phyloP scores from a whole-genome alignment of 2,888 invertebrate species.

The Belgica antarctica region DNA sequence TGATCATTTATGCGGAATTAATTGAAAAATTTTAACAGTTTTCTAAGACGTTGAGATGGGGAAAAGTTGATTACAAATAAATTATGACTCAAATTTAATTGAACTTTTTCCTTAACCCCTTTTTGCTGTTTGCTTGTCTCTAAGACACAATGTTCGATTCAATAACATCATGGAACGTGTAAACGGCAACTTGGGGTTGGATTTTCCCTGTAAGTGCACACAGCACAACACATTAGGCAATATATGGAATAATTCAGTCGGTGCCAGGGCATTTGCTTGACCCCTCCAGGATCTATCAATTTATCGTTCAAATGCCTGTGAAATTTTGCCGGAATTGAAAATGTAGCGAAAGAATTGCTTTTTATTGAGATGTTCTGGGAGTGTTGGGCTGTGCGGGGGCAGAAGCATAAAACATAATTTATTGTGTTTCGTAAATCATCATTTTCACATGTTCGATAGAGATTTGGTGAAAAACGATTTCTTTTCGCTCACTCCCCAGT shows the following conservation, averaged over 20 bases:
- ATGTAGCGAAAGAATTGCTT: slow-evolving; percentile 23
- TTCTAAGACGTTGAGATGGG: neutral
- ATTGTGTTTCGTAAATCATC: slow-evolving; percentile 44
- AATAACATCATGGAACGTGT: slow-evolving; percentile 20
- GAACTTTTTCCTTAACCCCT: slow-evolving; percentile 32
- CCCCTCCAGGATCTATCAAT: slow-evolving; percentile 41
- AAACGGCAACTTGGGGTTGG: neutral
- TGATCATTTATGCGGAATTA: slow-evolving; percentile 44
- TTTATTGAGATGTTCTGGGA: slow-evolving; percentile 40
- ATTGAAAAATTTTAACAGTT: slow-evolving; percentile 43
- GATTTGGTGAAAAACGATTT: slow-evolving; percentile 5
- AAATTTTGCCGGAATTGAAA: slow-evolving; percentile 39
- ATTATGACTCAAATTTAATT: slow-evolving; percentile 42
- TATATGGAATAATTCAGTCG: slow-evolving; percentile 16
- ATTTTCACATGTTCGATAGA: slow-evolving; percentile 6
- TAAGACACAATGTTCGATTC: slow-evolving; percentile 13
- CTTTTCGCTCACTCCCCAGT: too few relatives aligned
- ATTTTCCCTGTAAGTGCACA: slow-evolving; percentile 2
- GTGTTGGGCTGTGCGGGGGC: neutral
- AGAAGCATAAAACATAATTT: slow-evolving; percentile 36
- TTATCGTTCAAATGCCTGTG: slow-evolving; percentile 44
- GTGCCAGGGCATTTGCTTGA: slow-evolving; percentile 28
- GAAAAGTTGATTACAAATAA: slow-evolving; percentile 43
- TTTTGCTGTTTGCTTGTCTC: neutral
- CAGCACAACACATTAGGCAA: neutral